Conservation (phyloP, 2,113 vertebrate species). For the Lynx canadensis region DNA sequence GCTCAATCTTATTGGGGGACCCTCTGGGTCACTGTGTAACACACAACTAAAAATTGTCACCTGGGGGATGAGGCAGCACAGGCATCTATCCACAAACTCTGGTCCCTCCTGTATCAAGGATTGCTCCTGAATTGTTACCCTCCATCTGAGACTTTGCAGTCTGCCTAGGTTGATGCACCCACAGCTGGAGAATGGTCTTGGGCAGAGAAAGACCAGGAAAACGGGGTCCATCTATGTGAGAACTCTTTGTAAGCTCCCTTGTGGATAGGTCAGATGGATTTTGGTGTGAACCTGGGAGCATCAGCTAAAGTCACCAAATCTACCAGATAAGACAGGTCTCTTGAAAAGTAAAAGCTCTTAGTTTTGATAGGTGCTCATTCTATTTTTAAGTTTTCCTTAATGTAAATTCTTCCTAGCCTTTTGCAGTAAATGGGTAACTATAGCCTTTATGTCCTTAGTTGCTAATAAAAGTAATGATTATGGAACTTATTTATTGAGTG, state of each 20-base stretch:
- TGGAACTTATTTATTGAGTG: neutral
- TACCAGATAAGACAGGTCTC: neutral
- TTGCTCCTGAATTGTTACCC: neutral
- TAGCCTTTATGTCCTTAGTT: neutral
- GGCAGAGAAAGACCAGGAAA: neutral
- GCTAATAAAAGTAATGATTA: neutral
- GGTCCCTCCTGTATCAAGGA: neutral
- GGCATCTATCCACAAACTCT: neutral
- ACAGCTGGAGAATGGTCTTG: neutral
- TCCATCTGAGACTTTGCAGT: neutral
- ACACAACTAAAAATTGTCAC: neutral
- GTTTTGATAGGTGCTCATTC: neutral
- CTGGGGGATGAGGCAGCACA: neutral
- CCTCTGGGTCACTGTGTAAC: neutral
- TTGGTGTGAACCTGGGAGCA: neutral
- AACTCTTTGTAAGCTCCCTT: neutral
- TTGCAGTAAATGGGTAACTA: neutral
- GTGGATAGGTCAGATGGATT: neutral
- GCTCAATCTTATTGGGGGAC: neutral
- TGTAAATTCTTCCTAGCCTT: conserved; percentile 22
- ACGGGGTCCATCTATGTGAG: neutral
- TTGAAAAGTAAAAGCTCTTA: neutral
- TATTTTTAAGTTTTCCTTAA: neutral
- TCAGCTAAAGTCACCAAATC: neutral
- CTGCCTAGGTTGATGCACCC: neutral